Conservation (phyloP, 2,797 vertebrate species). For the Harpagifer antarcticus region DNA sequence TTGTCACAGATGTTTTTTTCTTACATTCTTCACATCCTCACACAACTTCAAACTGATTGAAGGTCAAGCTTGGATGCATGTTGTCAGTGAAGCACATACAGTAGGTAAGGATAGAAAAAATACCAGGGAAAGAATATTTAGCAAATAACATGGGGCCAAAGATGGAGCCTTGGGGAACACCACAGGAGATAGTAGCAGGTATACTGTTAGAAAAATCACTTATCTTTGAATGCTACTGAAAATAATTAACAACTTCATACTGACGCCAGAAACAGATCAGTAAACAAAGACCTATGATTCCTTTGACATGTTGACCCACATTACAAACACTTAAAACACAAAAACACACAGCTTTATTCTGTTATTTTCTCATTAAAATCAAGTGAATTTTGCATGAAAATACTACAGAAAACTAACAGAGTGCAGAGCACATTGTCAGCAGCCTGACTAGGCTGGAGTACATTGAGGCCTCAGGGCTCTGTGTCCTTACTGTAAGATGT, state of each 20-base stretch:
- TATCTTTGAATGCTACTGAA: neutral
- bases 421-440: conserved; percentile 21
- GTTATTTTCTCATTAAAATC: conserved; percentile 5
- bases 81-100: neutral
- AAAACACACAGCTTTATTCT: neutral
- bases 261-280: too few species aligned
- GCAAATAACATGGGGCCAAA: neutral
- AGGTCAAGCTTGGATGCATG: neutral
- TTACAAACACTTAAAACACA: too few species aligned
- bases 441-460: conserved; percentile 22
- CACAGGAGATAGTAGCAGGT: neutral
- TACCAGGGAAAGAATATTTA: neutral
- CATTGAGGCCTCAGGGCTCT: conserved; percentile 12
- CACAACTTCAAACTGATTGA: neutral
- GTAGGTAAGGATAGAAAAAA: neutral
- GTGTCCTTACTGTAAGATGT: conserved; percentile 18
- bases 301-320: too few species aligned
- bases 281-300: too few species aligned
- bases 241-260: neutral
- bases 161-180: conserved; percentile 5
- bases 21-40: neutral
- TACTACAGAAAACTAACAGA: conserved; percentile 40
- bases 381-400: conserved; percentile 26
- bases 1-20: too few species aligned
- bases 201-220: neutral